Percentiles rank a stretch among this genome's conserved stretches.
phyloP scores from a whole-genome alignment of 2,888 invertebrate species.

The Hypolimnas misippus region DNA sequence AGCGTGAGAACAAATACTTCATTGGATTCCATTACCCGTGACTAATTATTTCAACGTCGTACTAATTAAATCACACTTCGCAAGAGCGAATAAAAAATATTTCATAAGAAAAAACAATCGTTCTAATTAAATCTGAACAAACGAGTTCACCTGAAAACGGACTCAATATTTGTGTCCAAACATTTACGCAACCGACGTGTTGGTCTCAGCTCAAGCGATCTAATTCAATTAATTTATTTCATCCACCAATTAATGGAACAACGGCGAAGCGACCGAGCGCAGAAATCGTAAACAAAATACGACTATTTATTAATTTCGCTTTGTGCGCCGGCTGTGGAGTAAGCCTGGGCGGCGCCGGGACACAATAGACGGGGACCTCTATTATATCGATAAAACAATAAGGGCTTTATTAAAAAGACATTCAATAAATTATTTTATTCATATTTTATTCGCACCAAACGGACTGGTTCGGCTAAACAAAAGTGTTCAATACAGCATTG shows the following conservation, averaged over 20 bases:
- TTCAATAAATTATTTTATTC: constrained; percentile 82
- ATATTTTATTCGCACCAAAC: constrained; percentile 75
- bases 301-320: constrained; percentile 81
- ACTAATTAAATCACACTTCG: constrained; percentile 13
- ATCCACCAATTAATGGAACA: constrained; percentile 76
- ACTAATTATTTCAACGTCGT: constrained; percentile 8
- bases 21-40: constrained; percentile 2
- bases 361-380: constrained; percentile 64
- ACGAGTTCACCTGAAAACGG: constrained; percentile 58
- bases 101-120: constrained; percentile 38
- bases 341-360: constrained; percentile 68
- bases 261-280: constrained; percentile 76
- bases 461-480: constrained; percentile 56
- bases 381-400: constrained; percentile 81
- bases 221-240: constrained; percentile 82
- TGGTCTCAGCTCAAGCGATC: constrained; percentile 64
- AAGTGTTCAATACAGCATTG: constrained; percentile 64
- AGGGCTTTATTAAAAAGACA: constrained; percentile 82
- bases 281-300: constrained; percentile 76
- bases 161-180: constrained; percentile 69
- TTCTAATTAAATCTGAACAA: constrained; percentile 53
- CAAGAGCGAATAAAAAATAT: constrained; percentile 7
- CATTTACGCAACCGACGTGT: constrained; percentile 71
- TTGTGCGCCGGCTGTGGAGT: constrained; percentile 64
- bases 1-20: constrained; percentile 8